A percentile compares a stretch with the other conserved stretches of the same genome.
Conservation (phyloP, 1,140 invertebrate genomes). For the Drosophila guanche region DNA sequence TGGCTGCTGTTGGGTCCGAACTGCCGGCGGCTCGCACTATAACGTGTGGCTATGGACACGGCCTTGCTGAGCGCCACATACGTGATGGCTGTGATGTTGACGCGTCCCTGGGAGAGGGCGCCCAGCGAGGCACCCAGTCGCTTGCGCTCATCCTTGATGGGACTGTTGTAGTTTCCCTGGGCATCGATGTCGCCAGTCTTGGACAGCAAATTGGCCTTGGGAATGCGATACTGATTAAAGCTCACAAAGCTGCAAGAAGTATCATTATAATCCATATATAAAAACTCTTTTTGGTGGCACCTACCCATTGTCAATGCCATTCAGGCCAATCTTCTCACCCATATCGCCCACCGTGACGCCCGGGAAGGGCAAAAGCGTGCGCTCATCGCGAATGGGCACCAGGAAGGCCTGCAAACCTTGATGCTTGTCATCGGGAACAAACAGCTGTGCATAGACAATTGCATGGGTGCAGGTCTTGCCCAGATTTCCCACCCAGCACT, state of each 20-base stretch:
- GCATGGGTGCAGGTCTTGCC: conserved; percentile 94
- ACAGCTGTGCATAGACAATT: conserved; percentile 93
- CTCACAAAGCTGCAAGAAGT: conserved; percentile 87
- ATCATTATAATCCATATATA: not conserved
- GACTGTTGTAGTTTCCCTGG: conserved; percentile 91
- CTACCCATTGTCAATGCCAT: conserved; percentile 93
- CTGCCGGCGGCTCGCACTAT: conserved; percentile 91
- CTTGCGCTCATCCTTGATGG: conserved; percentile 90
- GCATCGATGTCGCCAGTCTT: conserved; percentile 93
- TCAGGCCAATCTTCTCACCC: conserved; percentile 92
- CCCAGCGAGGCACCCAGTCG: conserved; percentile 92
- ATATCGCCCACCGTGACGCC: conserved; percentile 92
- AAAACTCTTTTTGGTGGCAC: not conserved
- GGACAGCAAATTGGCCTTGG: conserved; percentile 91
- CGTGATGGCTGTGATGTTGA: conserved; percentile 85
- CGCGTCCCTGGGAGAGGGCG: conserved; percentile 91
- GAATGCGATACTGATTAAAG: conserved; percentile 93
- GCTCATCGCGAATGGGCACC: conserved; percentile 90
- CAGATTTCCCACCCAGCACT: conserved; percentile 89
- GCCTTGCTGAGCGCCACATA: conserved; percentile 85
- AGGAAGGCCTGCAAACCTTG: conserved; percentile 93
- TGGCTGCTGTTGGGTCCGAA: conserved; percentile 87
- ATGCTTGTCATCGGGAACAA: conserved; percentile 89
- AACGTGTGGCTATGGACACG: conserved; percentile 91
- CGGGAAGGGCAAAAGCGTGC: conserved; percentile 88